Conservation (phyloP, 2,888 invertebrate genomes). For the Timema cristinae region DNA sequence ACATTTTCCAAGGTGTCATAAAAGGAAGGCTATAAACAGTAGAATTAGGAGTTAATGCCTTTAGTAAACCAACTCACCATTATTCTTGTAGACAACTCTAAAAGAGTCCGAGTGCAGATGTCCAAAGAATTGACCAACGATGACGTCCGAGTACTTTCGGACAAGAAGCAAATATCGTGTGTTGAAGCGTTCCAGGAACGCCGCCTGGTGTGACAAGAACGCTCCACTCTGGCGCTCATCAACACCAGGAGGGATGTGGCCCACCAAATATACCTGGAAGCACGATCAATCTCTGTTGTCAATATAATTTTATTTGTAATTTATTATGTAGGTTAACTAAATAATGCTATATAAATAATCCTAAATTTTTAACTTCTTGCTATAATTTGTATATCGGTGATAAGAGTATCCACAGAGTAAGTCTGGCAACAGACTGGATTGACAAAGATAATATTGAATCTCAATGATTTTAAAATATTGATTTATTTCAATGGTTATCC, state of each 20-base stretch:
- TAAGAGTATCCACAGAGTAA: no score
- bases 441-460: no score
- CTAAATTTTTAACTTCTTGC: no score
- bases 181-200: slow-evolving; percentile 71
- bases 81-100: slow-evolving; percentile 73
- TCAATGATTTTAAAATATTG: no score
- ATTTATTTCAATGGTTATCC: no score
- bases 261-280: slow-evolving; percentile 79
- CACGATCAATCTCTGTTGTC: not conserved
- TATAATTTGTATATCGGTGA: not conserved
- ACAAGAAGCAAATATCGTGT: slow-evolving; percentile 69
- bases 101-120: slow-evolving; percentile 91
- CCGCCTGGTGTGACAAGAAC: slow-evolving; percentile 46
- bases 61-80: slow-evolving; percentile 50
- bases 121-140: slow-evolving; percentile 89
- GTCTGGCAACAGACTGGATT: no score
- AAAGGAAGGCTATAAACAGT: no score
- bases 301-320: not conserved
- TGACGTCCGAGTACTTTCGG: slow-evolving; percentile 72
- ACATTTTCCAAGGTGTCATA: no score
- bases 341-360: no score
- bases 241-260: slow-evolving; percentile 86
- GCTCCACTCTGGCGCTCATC: slow-evolving; percentile 73
- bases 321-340: no score
- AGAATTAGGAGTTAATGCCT: no score